Base-by-base conservation (phyloP, 2,113 vertebrate genomes). In the Onychorhynchus coronatus region DNA sequence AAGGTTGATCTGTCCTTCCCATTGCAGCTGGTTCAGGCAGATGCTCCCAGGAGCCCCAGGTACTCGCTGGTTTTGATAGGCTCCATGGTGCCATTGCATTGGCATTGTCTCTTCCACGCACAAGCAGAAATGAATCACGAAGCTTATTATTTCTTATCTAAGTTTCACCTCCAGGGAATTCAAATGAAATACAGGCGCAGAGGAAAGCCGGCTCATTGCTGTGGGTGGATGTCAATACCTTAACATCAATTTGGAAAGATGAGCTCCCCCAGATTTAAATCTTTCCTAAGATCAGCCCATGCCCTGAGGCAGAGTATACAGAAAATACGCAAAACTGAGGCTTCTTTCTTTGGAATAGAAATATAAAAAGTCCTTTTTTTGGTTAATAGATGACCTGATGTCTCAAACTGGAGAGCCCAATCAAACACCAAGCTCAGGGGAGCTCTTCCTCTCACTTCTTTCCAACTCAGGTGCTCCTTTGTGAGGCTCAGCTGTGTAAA, bases 141-240 rank as follows among this genome's bases (percentile, higher is more conserved):
- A 74, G 47, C 53, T 17, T 50, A 88, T 95, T 83, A 44, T 75
- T 88, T 74, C 74, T 90, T 74, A 76, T 41, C 72, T 59, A 24
- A 61, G 63, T 62, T 91, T 95, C 74, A 75, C 77, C 88, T 92
- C 77, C 49, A 79, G 68, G 78, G 84, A 83, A 91, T 90, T 94
- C 78, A 88, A 58, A 76, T 74, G 42, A 91, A 94, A 95, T 37
- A 53, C 30, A 35, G 71, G 50, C 6, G 1, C 0, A 1, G 70
- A 89, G 75, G 66, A 95, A 94, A 92, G 76, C 33, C 1, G 7
- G 55, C 86, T 91, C 68, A 42, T 12, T 55, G 88, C 84, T 72
- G 78, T 78, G 78, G 83, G 90, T 72, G 83, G 47, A 39, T 41
- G 66, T 90, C 91, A 90, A 59, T 92, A 74, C 66, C 70, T 91